Percentiles rank a stretch among this genome's conserved stretches.
Evolutionary conservation across 1,140 invertebrate genomes (phyloP).

Genomic region (Cylas formicarius): DNA sequence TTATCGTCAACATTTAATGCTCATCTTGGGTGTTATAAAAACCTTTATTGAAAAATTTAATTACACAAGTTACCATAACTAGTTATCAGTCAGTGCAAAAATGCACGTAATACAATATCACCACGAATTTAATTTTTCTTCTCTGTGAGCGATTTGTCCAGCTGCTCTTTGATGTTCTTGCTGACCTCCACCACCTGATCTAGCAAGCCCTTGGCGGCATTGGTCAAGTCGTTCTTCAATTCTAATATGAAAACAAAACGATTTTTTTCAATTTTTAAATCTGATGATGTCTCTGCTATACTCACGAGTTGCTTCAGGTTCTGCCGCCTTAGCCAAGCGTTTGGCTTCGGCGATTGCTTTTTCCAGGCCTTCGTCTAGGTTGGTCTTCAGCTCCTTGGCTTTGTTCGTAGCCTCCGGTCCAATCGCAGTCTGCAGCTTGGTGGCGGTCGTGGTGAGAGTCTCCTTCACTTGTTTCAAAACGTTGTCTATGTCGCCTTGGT

Average conservation of each 20-base stretch:
- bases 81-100: not conserved
- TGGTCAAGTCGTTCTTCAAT: slow-evolving; percentile 25
- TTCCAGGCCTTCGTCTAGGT: slow-evolving; percentile 30
- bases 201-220: slow-evolving; percentile 23
- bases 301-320: slow-evolving; percentile 32
- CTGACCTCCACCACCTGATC: slow-evolving; percentile 26
- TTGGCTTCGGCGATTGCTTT: slow-evolving; percentile 28
- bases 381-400: slow-evolving; percentile 29
- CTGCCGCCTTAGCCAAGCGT: slow-evolving; percentile 27
- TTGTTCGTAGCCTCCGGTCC: slow-evolving; percentile 28
- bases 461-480: slow-evolving; percentile 26
- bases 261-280: slow-evolving; percentile 5
- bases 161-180: slow-evolving; percentile 24
- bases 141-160: slow-evolving; percentile 19
- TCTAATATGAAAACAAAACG: slow-evolving; percentile 24
- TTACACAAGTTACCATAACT: not conserved
- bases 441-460: slow-evolving; percentile 23
- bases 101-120: slow-evolving; percentile 1
- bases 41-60: not conserved
- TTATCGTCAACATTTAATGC: not conserved
- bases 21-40: not conserved
- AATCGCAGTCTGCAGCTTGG: slow-evolving; percentile 22
- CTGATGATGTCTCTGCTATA: not conserved
- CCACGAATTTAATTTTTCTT: not conserved
- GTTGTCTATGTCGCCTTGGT: slow-evolving; percentile 31